Conservation (phyloP, 2,888 invertebrate genomes). For the Venustoraphidia nigricollis region DNA sequence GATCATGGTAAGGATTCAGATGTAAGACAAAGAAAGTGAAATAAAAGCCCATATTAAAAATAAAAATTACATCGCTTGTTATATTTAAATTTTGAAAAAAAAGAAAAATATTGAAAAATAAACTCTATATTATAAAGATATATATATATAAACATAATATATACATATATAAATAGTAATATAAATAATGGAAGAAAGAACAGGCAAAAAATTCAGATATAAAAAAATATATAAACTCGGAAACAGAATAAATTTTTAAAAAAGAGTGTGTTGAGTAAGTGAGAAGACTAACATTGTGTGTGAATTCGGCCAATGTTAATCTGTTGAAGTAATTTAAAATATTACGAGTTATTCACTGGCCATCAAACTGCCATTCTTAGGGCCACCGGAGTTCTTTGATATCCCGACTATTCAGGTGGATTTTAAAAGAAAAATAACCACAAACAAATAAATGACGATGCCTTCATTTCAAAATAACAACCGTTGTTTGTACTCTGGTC, state of each 20-base stretch:
- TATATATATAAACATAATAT: constrained; percentile 3
- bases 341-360: constrained; percentile 2
- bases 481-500: constrained; percentile 1
- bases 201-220: neutral
- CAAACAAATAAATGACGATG: constrained; percentile 1
- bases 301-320: no score
- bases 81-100: constrained; percentile 1
- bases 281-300: neutral
- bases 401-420: constrained; percentile 1
- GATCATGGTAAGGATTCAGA: constrained; percentile 32
- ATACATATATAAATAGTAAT: constrained; percentile 3
- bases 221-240: neutral
- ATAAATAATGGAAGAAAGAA: constrained; percentile 1
- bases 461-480: constrained; percentile 5
- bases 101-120: constrained; percentile 1
- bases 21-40: constrained; percentile 31
- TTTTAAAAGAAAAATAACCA: neutral
- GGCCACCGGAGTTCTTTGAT: neutral
- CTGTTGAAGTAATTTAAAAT: neutral
- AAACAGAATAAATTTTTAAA: neutral
- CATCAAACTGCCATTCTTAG: constrained; percentile 5
- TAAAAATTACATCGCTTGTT: constrained; percentile 3
- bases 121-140: constrained; percentile 3
- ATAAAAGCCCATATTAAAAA: neutral
- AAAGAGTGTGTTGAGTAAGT: neutral